Evolutionary conservation across 2,113 vertebrate species (phyloP).

Genomic region (Pelodiscus sinensis): DNA sequence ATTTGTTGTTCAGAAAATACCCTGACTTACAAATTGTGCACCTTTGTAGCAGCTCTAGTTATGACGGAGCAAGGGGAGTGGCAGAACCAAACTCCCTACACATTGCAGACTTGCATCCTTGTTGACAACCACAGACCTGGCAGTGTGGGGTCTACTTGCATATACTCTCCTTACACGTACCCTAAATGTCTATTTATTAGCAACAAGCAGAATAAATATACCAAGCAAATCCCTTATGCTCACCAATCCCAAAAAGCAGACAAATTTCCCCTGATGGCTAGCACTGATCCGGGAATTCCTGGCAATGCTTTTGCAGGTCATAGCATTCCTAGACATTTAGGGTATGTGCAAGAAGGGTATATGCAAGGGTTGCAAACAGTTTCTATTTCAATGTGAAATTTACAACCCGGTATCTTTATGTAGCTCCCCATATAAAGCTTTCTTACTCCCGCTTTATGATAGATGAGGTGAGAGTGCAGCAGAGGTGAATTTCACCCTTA

Average conservation of each 20-base stretch:
- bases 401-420: accelerated
- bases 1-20: not conserved
- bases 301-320: no score
- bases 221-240: no score
- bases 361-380: not conserved
- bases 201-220: no score
- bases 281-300: no score
- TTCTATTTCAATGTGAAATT: not conserved
- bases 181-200: no score
- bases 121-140: accelerated
- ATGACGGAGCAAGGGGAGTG: not conserved
- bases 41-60: not conserved
- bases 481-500: not conserved
- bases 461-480: not conserved
- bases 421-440: accelerated
- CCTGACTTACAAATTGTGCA: not conserved
- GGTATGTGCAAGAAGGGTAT: not conserved
- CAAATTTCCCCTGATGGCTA: no score
- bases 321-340: accelerated
- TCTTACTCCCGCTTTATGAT: not conserved
- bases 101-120: not conserved
- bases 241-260: no score
- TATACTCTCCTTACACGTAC: no score
- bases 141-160: accelerated
- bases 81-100: not conserved